These are phyloP conservation scores for Cephalopholis sonnerati DNA, from an alignment of 2,113 vertebrate genomes.

Conservation along the genomic window DNA sequence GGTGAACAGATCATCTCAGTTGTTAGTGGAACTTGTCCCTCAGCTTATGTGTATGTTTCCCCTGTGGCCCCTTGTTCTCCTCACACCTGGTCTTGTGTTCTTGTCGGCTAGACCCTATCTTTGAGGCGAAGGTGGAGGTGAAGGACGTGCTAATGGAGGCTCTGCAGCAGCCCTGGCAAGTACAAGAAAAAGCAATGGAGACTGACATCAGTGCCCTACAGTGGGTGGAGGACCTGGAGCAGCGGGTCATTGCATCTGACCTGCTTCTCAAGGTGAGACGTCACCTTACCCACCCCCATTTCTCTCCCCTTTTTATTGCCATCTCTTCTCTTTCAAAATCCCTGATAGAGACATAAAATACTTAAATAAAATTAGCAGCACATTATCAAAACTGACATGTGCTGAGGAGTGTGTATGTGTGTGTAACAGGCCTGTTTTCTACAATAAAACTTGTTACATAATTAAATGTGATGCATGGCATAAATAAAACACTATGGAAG, in stretches of 20 bases:
- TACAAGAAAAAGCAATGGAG: constrained; percentile 88
- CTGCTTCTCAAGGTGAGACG: constrained; percentile 91
- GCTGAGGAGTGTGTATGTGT: too few species aligned
- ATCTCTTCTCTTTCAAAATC: too few species aligned
- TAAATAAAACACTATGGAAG: too few species aligned
- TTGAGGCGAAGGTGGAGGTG: constrained; percentile 82
- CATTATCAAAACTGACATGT: too few species aligned
- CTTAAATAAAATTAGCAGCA: too few species aligned
- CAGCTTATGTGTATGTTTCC: neutral
- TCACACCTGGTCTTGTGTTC: neutral
- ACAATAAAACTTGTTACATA: too few species aligned
- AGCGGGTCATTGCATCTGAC: constrained; percentile 90
- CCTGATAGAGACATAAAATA: too few species aligned
- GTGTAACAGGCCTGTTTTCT: too few species aligned
- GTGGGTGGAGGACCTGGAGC: constrained; percentile 96
- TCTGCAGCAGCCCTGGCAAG: constrained; percentile 87
- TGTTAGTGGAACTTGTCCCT: neutral
- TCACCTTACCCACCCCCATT: rapidly evolving
- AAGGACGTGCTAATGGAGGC: constrained; percentile 79
- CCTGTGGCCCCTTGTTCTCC: neutral
- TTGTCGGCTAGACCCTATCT: constrained; percentile 85
- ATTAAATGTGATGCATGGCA: too few species aligned
- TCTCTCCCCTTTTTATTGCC: too few species aligned
- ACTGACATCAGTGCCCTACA: constrained; percentile 89
- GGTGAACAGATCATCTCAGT: neutral